Conservation (phyloP, 1,140 invertebrate species). For the Metaphire vulgaris region DNA sequence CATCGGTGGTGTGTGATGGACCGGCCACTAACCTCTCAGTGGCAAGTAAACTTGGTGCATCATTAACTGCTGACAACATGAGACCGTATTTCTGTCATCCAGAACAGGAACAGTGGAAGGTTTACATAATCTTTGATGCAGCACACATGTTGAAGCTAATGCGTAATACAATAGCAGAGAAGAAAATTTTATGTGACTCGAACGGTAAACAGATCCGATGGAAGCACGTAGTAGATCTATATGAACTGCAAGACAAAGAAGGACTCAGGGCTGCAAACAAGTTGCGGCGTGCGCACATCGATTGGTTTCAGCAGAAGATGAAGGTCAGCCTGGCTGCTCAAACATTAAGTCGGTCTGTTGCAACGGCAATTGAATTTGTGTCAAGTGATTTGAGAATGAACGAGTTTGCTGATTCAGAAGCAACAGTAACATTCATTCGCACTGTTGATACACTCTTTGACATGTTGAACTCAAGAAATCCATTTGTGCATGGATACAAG, state of each 20-base stretch:
- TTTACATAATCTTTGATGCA: neutral
- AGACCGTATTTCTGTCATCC: conserved; percentile 7
- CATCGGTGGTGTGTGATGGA: conserved; percentile 11
- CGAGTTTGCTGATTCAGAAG: neutral
- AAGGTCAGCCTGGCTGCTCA: conserved; percentile 9
- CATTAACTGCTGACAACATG: conserved; percentile 5
- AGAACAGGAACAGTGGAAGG: neutral
- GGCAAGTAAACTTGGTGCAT: neutral
- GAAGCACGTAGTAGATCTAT: neutral
- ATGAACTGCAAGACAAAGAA: conserved; percentile 13
- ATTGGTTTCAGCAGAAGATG: conserved; percentile 2
- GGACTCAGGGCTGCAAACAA: conserved; percentile 4
- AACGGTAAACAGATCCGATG: conserved; percentile 1
- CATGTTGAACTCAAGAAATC: neutral
- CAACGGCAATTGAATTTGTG: neutral
- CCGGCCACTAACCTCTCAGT: neutral
- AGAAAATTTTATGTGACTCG: neutral
- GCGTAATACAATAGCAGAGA: conserved; percentile 6
- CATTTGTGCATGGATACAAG: neutral
- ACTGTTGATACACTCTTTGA: neutral
- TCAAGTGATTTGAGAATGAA: neutral
- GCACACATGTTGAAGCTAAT: conserved; percentile 10
- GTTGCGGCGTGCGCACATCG: neutral
- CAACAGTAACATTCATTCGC: neutral
- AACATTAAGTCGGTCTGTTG: neutral